Percentiles rank a stretch among this genome's conserved stretches.
phyloP scores from a whole-genome alignment of 2,888 invertebrate genomes.

The Chymomyza procnemis region DNA sequence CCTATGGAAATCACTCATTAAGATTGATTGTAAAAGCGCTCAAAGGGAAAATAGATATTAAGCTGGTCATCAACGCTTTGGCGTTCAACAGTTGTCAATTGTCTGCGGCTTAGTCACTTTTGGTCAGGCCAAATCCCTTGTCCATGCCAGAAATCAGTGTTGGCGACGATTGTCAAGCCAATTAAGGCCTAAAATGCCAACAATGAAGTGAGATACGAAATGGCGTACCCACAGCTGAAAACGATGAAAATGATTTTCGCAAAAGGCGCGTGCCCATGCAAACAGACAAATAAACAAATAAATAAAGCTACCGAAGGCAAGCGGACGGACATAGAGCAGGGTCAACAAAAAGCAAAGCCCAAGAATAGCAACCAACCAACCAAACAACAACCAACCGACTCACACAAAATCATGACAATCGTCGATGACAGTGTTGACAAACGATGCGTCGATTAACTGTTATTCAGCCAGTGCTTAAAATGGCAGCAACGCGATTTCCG shows the following conservation, averaged over 20 bases:
- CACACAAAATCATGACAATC: slow-evolving; percentile 29
- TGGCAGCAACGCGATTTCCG: slow-evolving; percentile 64
- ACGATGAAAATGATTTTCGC: slow-evolving; percentile 7
- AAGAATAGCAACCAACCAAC: slow-evolving; percentile 19
- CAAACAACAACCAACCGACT: slow-evolving; percentile 13
- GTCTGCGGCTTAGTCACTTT: background rate
- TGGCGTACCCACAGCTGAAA: background rate
- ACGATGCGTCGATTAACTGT: slow-evolving; percentile 68
- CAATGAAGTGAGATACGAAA: slow-evolving; percentile 29
- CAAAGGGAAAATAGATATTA: slow-evolving; percentile 1
- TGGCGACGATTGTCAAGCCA: slow-evolving; percentile 39
- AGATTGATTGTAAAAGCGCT: background rate
- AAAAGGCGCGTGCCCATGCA: slow-evolving; percentile 32
- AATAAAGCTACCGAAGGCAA: slow-evolving; percentile 17
- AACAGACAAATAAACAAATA: slow-evolving; percentile 64
- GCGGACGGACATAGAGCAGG: slow-evolving; percentile 29
- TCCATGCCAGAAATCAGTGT: slow-evolving; percentile 11
- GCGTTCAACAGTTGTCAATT: background rate
- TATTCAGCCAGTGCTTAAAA: slow-evolving; percentile 68
- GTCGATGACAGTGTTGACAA: slow-evolving; percentile 46
- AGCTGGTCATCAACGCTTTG: background rate
- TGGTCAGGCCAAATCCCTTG: slow-evolving; percentile 23
- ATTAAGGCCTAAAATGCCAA: slow-evolving; percentile 52
- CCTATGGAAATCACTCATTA: background rate
- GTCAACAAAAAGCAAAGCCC: slow-evolving; percentile 4